A percentile compares a stretch with the other conserved stretches of the same genome.
Evolutionary conservation across 1,140 invertebrate genomes (phyloP).

Genomic region (Drosophila sulfurigaster): DNA sequence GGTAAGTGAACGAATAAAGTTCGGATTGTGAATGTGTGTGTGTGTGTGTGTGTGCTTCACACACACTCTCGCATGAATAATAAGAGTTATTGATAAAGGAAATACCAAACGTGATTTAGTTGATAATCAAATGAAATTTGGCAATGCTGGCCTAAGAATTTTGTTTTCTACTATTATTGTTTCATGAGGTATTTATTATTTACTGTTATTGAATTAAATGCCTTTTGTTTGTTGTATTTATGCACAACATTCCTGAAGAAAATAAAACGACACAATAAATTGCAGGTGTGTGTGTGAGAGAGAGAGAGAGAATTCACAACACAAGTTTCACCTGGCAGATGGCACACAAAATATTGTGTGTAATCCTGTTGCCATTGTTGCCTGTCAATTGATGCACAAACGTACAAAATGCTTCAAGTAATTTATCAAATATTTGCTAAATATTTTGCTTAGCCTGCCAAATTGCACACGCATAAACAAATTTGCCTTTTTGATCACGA

Average conservation of each 20-base stretch:
- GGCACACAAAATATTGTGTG: background rate
- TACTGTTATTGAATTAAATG: slow-evolving; percentile 25
- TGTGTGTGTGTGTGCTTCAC: background rate
- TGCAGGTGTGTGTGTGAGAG: background rate
- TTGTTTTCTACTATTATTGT: slow-evolving; percentile 15
- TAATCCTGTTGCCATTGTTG: slow-evolving; percentile 19
- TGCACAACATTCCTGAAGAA: slow-evolving; percentile 1
- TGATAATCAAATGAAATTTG: slow-evolving; percentile 20
- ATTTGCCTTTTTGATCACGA: slow-evolving; percentile 34
- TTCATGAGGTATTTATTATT: slow-evolving; percentile 32
- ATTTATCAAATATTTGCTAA: slow-evolving; percentile 63
- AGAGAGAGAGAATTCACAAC: background rate
- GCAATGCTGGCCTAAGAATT: slow-evolving; percentile 12
- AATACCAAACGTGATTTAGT: slow-evolving; percentile 24
- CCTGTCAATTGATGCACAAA: slow-evolving; percentile 9
- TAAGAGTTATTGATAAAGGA: slow-evolving; percentile 14
- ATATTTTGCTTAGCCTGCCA: slow-evolving; percentile 25
- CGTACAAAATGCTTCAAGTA: slow-evolving; percentile 26
- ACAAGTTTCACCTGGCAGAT: background rate
- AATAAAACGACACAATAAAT: slow-evolving; percentile 15
- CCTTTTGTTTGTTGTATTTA: slow-evolving; percentile 14
- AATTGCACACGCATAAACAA: slow-evolving; percentile 49
- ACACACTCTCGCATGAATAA: too few relatives aligned
- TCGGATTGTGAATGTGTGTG: slow-evolving; percentile 1
- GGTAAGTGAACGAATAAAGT: slow-evolving; percentile 36